Base-by-base conservation (phyloP, 1,140 invertebrate species). In the Zelostemma sp. region DNA sequence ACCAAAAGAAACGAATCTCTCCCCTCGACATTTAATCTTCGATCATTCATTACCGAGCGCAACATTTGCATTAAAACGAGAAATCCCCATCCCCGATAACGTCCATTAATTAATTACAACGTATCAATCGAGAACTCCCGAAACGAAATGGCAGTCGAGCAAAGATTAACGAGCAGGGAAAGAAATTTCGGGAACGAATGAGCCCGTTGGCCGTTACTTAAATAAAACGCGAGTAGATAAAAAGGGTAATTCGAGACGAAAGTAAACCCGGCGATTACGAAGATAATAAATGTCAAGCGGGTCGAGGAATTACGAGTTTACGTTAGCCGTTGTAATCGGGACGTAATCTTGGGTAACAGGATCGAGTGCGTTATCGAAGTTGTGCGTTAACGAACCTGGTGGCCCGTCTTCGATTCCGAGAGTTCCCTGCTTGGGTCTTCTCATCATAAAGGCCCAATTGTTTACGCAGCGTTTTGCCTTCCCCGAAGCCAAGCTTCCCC, bases 371-470 rank as follows among this genome's bases (percentile, higher is more conserved):
- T 54, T 54, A 54, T 58, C 69, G 60, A 38, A 53, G 58, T 50
- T 48, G 14, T 35, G 53, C 33, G 47, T 49, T 62, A 62, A 67
- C 58, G 47, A 55, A 49, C 48, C 11, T 35, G 31, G 45, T 41
- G 57, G 57, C 25, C 50, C 21, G 31, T 62, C 18, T 16, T 60
- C 72, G 16, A 19, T 21, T 54, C 50, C 48, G 17, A 50, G 60
- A 51, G 56, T 61, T 31, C 59, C 55, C 28, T 35, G n/a, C 33
- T 38, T 17, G 46, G 63, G 50, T n/a, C 40, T 72, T 75, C 61
- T 48, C 46, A 46, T n/a, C n/a, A 73, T 71, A 73, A 66, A 70
- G 56, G 59, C 38, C 61, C 62, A 73, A 75, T 75, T 75, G 73
- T 75, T 75, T 70, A 25, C 35, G 28, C 38, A 46, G 15, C 48